A percentile compares a stretch with the other conserved stretches of the same genome.
phyloP scores from a whole-genome alignment of 2,888 invertebrate genomes.

The Zonitis immaculata region DNA sequence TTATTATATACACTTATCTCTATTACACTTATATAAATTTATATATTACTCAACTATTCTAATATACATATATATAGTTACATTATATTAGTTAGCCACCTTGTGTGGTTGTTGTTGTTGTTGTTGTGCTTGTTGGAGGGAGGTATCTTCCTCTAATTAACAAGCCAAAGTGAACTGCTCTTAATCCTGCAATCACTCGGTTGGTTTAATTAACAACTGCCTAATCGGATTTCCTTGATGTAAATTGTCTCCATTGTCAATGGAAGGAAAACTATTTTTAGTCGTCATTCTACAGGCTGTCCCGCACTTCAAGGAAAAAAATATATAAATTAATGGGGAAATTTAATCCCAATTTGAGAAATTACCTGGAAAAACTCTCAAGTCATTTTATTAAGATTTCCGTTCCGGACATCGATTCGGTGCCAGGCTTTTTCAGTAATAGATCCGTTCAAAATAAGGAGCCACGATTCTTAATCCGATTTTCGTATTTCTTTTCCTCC shows the following conservation, averaged over 20 bases:
- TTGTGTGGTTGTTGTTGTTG: no score
- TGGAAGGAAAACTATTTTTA: no score
- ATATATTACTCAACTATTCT: no score
- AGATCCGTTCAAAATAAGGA: constrained; percentile 41
- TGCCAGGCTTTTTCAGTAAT: constrained; percentile 41
- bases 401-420: constrained; percentile 44
- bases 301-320: no score
- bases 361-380: constrained; percentile 8
- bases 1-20: no score
- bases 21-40: no score
- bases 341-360: no score
- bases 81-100: constrained; percentile 26
- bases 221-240: constrained; percentile 37
- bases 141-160: constrained; percentile 41
- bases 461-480: constrained; percentile 45
- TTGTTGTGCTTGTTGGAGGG: no score
- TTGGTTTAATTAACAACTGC: constrained; percentile 40
- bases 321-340: no score
- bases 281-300: no score
- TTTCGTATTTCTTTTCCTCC: constrained; percentile 30
- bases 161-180: constrained; percentile 36
- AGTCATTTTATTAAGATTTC: constrained; percentile 40
- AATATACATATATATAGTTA: no score
- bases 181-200: constrained; percentile 38
- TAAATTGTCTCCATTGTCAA: constrained; percentile 33